Conservation (phyloP, 1,140 invertebrate genomes). For the Diprion similis region DNA sequence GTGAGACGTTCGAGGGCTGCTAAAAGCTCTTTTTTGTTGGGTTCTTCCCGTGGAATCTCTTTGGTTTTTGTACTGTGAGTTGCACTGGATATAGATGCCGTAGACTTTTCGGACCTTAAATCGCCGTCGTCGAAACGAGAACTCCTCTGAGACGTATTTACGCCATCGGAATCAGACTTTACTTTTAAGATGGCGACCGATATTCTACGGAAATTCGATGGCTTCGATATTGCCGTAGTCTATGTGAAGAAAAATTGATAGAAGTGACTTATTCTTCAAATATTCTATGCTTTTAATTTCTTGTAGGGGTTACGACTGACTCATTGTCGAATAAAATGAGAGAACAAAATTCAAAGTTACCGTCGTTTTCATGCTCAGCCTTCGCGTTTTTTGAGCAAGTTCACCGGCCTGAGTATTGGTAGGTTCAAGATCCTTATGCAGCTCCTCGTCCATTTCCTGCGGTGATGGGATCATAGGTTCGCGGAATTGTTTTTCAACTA, state of each 20-base stretch:
- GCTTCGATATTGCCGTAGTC: conserved; percentile 56
- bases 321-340: neutral
- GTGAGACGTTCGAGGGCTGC: conserved; percentile 49
- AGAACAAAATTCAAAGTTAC: conserved; percentile 13
- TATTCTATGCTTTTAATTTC: neutral
- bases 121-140: conserved; percentile 15
- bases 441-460: conserved; percentile 27
- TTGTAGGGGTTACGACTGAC: neutral
- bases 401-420: conserved; percentile 46
- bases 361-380: conserved; percentile 7
- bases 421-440: conserved; percentile 28
- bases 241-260: conserved; percentile 20
- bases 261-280: neutral
- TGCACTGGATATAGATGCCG: neutral
- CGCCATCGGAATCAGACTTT: conserved; percentile 16
- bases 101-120: conserved; percentile 26
- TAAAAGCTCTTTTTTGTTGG: conserved; percentile 46
- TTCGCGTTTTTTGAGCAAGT: conserved; percentile 28
- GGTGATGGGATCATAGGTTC: conserved; percentile 30
- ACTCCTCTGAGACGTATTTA: conserved; percentile 29
- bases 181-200: conserved; percentile 50
- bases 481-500: conserved; percentile 61
- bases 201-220: conserved; percentile 65
- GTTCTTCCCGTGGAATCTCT: conserved; percentile 4
- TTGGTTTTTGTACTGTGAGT: neutral